Evolutionary conservation across 1,140 invertebrate genomes (phyloP).

Genomic region (Grapholita molesta): DNA sequence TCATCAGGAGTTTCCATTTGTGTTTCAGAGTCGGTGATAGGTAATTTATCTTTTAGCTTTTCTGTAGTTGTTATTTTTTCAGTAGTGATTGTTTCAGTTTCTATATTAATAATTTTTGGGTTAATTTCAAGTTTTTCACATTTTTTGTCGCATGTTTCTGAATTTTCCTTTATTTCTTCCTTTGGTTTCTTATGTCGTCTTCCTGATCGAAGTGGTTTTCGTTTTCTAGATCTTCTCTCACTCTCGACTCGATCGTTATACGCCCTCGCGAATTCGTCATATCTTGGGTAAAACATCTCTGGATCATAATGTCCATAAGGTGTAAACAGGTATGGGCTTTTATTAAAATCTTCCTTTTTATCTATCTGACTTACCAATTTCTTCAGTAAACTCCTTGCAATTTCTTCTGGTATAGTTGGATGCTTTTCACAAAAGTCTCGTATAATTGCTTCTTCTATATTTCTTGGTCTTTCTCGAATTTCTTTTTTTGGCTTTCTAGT

Average conservation of each 20-base stretch:
- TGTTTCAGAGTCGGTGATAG: neutral
- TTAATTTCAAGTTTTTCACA: neutral
- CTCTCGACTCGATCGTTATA: constrained; percentile 22
- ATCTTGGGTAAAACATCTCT: neutral
- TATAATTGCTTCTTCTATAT: constrained; percentile 25
- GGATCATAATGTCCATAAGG: neutral
- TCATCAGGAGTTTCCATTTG: neutral
- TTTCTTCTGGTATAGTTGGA: constrained; percentile 28
- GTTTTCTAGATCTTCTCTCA: constrained; percentile 23
- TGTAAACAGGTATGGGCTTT: neutral
- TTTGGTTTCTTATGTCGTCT: constrained; percentile 20
- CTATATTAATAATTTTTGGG: neutral
- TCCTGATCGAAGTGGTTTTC: neutral
- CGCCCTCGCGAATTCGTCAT: constrained; percentile 20
- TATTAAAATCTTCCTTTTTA: neutral
- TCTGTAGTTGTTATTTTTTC: constrained; percentile 17
- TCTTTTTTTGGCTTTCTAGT: neutral
- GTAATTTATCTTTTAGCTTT: constrained; percentile 9
- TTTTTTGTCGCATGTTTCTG: constrained; percentile 8
- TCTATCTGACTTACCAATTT: constrained; percentile 18
- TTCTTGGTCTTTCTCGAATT: constrained; percentile 14
- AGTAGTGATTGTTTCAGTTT: neutral
- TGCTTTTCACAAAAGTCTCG: constrained; percentile 27
- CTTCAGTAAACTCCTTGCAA: constrained; percentile 19
- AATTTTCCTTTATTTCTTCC: constrained; percentile 20